Base-by-base conservation (phyloP, 2,113 vertebrate genomes). In the Nothoprocta perdicaria region DNA sequence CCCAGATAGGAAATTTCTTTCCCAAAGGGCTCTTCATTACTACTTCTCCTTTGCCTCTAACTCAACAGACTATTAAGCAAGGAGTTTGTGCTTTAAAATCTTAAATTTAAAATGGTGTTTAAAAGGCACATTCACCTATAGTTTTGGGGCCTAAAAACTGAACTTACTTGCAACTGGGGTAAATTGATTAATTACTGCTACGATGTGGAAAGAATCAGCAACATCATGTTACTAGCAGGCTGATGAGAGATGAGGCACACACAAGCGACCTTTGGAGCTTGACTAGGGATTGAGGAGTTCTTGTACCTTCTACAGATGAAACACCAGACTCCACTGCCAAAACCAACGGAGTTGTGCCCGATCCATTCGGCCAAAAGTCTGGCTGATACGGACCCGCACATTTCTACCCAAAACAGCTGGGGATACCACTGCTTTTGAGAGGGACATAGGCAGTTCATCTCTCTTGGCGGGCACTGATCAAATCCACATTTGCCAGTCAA, bases 121-220 rank as follows among this genome's bases (percentile, higher is more conserved):
- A 38, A 82, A 82, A 82, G 23, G 12, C 33, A 40, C 0, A 0
- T 13, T 29, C 53, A 26, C 14, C 2, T 0, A 61, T 1, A 65
- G 13, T 12, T 78, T 78, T 46, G n/a, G 75, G 35, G n/a, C 29
- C 66, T 31, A 69, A 73, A 0, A 2, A 21, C 19, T 27, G 33
- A 65, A 68, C 24, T 41, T 53, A 19, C 13, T 78, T 29, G 48
- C 38, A 61, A 22, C 11, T 12, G 26, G 11, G 26, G 10, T 61
- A 61, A 80, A 40, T 0, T 40, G 50, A 35, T 16, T 53, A 12
- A 13, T 52, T 38, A 29, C 5, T 33, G 61, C 14, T 31, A 11
- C 23, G 35, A 38, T 69, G 14, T 38, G 38, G 14, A 61, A 27
- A 17, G 61, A 89, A 65, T 13, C 0, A 1, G 2, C 23, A 57